phyloP scores from a whole-genome alignment of 2,888 invertebrate genomes.

The Maniola hyperantus region DNA sequence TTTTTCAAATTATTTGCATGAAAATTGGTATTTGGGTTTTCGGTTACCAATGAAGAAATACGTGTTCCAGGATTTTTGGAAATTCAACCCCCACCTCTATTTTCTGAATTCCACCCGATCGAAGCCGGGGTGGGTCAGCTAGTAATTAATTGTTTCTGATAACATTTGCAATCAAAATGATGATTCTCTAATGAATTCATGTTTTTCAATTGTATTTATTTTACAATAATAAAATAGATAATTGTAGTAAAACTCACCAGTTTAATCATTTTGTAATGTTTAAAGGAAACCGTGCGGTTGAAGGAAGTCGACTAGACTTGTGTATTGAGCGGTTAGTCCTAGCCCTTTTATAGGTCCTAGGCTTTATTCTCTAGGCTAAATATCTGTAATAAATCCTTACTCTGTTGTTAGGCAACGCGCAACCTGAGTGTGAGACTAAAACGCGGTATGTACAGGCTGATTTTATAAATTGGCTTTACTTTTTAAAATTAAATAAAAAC shows the following conservation, averaged over 20 bases:
- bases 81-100: too few species aligned
- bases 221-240: neutral
- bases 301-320: constrained; percentile 49
- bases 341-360: constrained; percentile 72
- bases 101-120: too few species aligned
- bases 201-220: neutral
- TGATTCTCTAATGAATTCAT: too few species aligned
- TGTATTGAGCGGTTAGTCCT: constrained; percentile 51
- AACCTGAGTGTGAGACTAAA: constrained; percentile 51
- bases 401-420: constrained; percentile 64
- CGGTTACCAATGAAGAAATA: too few species aligned
- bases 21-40: too few species aligned
- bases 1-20: too few species aligned
- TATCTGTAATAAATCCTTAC: constrained; percentile 61
- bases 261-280: constrained; percentile 58
- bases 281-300: constrained; percentile 45
- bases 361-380: constrained; percentile 58
- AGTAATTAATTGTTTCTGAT: too few species aligned
- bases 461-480: too few species aligned
- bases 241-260: constrained; percentile 53
- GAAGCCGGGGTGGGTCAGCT: too few species aligned
- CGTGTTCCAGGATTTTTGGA: too few species aligned
- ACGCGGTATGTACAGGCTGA: constrained; percentile 30
- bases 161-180: too few species aligned
- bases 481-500: too few species aligned